These are phyloP conservation scores for Trichopria drosophilae DNA, from an alignment of 2,888 invertebrate species.

Conservation along the genomic window DNA sequence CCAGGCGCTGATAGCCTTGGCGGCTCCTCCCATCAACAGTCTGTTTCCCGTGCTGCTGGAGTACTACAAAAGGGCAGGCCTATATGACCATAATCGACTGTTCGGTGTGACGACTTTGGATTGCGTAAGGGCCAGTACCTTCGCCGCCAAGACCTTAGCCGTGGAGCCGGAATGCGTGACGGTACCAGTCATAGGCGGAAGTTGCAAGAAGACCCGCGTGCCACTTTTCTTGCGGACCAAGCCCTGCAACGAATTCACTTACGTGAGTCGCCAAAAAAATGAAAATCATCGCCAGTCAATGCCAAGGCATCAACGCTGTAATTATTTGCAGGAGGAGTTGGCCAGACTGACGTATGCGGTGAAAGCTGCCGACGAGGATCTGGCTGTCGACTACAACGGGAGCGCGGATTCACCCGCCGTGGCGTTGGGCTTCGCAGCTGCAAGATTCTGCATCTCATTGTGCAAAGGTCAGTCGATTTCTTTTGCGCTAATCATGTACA, in stretches of 20 bases:
- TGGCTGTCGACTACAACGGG: constrained; percentile 40
- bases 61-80: constrained; percentile 66
- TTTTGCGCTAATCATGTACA: not conserved
- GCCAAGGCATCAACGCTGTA: too few relatives aligned
- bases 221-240: constrained; percentile 75
- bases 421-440: constrained; percentile 67
- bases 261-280: constrained; percentile 33
- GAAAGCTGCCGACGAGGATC: constrained; percentile 66
- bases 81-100: constrained; percentile 64
- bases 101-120: constrained; percentile 80
- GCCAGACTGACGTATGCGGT: constrained; percentile 40
- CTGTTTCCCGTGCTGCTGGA: constrained; percentile 73
- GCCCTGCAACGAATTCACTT: constrained; percentile 60
- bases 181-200: constrained; percentile 80
- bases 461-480: constrained; percentile 57
- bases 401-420: constrained; percentile 63
- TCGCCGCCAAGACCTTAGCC: constrained; percentile 69
- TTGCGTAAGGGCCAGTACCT: constrained; percentile 73
- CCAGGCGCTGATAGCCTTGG: constrained; percentile 60
- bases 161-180: constrained; percentile 67
- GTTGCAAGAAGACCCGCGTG: constrained; percentile 72
- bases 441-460: constrained; percentile 64
- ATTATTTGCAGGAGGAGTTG: constrained; percentile 61
- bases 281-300: not conserved
- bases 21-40: constrained; percentile 66